phyloP scores from a whole-genome alignment of 2,888 invertebrate genomes.

The Rotaria sp. region DNA sequence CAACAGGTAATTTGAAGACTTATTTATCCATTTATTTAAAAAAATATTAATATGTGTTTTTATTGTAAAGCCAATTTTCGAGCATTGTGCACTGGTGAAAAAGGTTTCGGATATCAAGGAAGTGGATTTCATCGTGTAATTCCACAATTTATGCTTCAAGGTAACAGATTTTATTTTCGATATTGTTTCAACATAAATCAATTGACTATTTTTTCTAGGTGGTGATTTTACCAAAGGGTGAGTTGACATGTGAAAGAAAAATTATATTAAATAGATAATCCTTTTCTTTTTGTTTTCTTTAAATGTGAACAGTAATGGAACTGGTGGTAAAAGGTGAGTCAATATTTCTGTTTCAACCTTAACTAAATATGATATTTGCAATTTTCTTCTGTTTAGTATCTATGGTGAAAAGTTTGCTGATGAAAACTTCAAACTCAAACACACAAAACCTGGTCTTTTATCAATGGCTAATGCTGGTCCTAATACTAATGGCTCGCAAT shows the following conservation, averaged over 20 bases:
- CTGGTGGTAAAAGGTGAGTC: constrained; percentile 32
- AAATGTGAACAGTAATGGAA: constrained; percentile 41
- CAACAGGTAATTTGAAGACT: constrained; percentile 58
- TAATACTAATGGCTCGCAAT: constrained; percentile 3
- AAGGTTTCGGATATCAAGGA: constrained; percentile 39
- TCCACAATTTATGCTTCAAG: constrained; percentile 40
- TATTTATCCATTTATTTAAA: neutral
- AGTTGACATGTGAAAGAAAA: neutral
- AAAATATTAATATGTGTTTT: neutral
- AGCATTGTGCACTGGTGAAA: constrained; percentile 39
- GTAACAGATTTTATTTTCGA: too few relatives aligned
- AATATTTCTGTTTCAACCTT: too few relatives aligned
- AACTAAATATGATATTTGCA: too few relatives aligned
- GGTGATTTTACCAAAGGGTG: constrained; percentile 34
- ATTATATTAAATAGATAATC: neutral
- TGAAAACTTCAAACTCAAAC: constrained; percentile 40
- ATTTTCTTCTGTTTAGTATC: neutral
- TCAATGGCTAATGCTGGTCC: constrained; percentile 41
- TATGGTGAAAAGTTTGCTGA: constrained; percentile 40
- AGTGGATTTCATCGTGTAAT: constrained; percentile 38
- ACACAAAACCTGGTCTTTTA: constrained; percentile 35
- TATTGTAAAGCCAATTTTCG: constrained; percentile 39
- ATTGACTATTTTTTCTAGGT: neutral
- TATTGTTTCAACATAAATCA: too few relatives aligned
- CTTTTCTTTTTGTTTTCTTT: too few relatives aligned